Evolutionary conservation across 2,888 invertebrate species (phyloP), one percentile per base, ranked within the genome.

Genomic region (Oscheius sp.): DNA sequence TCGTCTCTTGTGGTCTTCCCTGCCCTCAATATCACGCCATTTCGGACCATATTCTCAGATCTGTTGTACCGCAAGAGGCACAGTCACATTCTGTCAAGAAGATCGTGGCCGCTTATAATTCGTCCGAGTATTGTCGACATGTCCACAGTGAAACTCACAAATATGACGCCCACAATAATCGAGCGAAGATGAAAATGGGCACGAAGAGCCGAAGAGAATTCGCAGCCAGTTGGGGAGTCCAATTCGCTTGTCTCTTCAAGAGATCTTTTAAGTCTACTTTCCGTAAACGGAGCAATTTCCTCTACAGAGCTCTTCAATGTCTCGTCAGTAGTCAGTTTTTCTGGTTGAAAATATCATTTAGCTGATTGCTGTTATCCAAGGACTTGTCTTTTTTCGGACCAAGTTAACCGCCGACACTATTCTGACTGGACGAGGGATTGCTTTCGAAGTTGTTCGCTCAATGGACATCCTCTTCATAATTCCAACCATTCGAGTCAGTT

Each of bases 381-480:
- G 95, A 0, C 89, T 94, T 58, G 93, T 96, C 78, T 96, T 94
- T 90, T 93, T 93, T 88, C 93, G 93, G 0, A 94, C 95, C 89
- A 90, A 92, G 0, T 88, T 94, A 69, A 92, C 93, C 86, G 93
- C 94, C 88, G 93, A 94, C 81, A 95, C 95, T 1, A 94, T 96
- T 0, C 93, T 94, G 93, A 95, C 95, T 89, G 94, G 95, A 81
- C 95, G 94, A 88, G 95, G 95, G 52, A 94, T 93, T 29, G 91
- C 95, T 71, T 95, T 95, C 89, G 92, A 95, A 86, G 93, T 95
- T 88, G 91, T 95, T 56, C 94, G 94, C n/a, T 94, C 94, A 88
- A 94, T 95, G 93, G 95, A 95, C 5, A 95, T 96, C 89, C 93
- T 94, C 87, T 95, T 95, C 89, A 93, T 95, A 18, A 95, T 95